phyloP scores from a whole-genome alignment of 1,140 invertebrate genomes.

The Zaprionus nigranus region DNA sequence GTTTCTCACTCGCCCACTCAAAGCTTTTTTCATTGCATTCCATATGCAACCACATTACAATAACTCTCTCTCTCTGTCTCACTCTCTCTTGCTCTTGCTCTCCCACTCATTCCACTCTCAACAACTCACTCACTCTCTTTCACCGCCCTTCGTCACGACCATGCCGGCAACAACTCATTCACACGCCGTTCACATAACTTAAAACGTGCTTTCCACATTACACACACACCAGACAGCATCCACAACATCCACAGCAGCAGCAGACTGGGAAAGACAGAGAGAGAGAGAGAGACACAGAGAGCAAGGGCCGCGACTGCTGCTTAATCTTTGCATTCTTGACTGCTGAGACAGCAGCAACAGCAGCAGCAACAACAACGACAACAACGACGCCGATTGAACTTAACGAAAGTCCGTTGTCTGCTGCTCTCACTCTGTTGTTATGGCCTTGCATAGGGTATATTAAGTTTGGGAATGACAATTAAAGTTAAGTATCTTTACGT shows the following conservation, averaged over 20 bases:
- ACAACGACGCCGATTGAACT: constrained; percentile 33
- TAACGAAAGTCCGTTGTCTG: constrained; percentile 31
- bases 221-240: constrained; percentile 50
- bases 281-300: constrained; percentile 4
- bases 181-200: constrained; percentile 75
- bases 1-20: constrained; percentile 32
- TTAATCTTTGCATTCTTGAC: constrained; percentile 67
- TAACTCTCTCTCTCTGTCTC: constrained; percentile 27
- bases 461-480: background rate
- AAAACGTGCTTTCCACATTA: constrained; percentile 74
- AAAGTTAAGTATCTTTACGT: too few relatives aligned
- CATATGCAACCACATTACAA: constrained; percentile 28
- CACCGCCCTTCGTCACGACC: background rate
- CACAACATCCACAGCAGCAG: constrained; percentile 23
- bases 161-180: constrained; percentile 55
- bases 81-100: constrained; percentile 18
- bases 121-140: constrained; percentile 13
- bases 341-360: constrained; percentile 48
- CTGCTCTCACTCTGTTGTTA: constrained; percentile 8
- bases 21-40: constrained; percentile 31
- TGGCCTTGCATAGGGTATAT: background rate
- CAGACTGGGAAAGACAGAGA: constrained; percentile 15
- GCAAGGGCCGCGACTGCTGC: constrained; percentile 45
- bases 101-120: constrained; percentile 4
- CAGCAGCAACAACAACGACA: constrained; percentile 31